These are phyloP conservation scores for Drosophila repletoides DNA, from an alignment of 1,140 invertebrate genomes.

Conservation along the genomic window DNA sequence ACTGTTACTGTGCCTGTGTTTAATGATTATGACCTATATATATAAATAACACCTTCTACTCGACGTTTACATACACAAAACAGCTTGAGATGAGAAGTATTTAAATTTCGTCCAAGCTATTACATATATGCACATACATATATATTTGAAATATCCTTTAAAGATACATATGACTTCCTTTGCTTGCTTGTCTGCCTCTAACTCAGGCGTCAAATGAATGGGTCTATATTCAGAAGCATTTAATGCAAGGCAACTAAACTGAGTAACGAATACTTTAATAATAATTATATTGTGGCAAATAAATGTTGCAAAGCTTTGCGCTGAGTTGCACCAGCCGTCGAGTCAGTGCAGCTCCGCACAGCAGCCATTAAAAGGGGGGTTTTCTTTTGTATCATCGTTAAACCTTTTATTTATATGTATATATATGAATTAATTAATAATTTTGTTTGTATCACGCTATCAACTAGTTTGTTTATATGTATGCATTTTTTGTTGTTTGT, in stretches of 20 bases:
- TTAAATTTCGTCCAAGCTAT: too few relatives aligned
- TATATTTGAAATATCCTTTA: too few relatives aligned
- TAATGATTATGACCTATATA: constrained; percentile 42
- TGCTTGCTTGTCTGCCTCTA: too few relatives aligned
- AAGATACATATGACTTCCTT: too few relatives aligned
- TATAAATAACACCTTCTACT: too few relatives aligned
- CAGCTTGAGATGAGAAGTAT: neutral
- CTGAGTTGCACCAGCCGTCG: constrained; percentile 9
- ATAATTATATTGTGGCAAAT: constrained; percentile 6
- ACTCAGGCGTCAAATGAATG: too few relatives aligned
- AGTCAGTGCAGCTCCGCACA: constrained; percentile 20
- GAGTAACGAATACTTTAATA: neutral
- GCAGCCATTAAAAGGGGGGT: neutral
- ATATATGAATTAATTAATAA: constrained; percentile 72
- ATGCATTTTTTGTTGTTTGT: constrained; percentile 48
- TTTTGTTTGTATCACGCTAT: constrained; percentile 73
- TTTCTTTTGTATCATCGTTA: constrained; percentile 63
- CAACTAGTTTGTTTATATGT: constrained; percentile 55
- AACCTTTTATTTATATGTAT: constrained; percentile 51
- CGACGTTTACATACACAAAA: constrained; percentile 5
- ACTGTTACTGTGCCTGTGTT: too few relatives aligned
- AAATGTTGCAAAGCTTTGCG: constrained; percentile 19
- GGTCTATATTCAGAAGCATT: too few relatives aligned
- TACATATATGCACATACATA: too few relatives aligned
- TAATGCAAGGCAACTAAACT: neutral